phyloP scores from a whole-genome alignment of 2,113 vertebrate genomes.

The Actinemys pallida region DNA sequence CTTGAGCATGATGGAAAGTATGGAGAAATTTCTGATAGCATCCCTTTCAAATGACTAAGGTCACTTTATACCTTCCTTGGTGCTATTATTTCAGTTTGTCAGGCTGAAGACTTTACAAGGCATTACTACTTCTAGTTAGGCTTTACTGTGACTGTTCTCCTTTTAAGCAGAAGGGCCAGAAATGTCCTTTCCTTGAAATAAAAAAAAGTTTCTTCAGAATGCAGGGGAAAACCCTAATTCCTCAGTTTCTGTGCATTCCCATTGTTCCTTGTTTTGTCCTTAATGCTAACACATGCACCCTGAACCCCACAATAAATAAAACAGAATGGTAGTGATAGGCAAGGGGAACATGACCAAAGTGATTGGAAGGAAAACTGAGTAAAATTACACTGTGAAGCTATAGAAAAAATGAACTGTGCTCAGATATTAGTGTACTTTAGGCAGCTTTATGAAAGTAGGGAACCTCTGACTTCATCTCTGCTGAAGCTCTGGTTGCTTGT shows the following conservation, averaged over 20 bases:
- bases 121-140: not conserved
- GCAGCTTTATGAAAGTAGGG: not conserved
- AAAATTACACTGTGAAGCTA: not conserved
- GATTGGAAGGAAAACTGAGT: not conserved
- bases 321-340: not conserved
- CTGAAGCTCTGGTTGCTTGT: not conserved
- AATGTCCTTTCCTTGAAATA: not conserved
- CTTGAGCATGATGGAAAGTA: not conserved
- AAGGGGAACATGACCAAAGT: not conserved
- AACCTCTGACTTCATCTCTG: not conserved
- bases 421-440: not conserved
- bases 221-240: not conserved
- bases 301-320: not conserved
- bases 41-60: not conserved
- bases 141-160: not conserved
- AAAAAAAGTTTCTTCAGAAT: not conserved
- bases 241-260: not conserved
- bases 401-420: not conserved
- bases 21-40: not conserved
- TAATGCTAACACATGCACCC: not conserved
- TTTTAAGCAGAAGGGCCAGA: not conserved
- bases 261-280: not conserved
- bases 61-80: not conserved
- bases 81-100: not conserved
- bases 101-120: not conserved